Percentiles rank a stretch among this genome's conserved stretches.
Conservation (phyloP, 2,797 vertebrate genomes). For the Lagocephalus sceleratus region DNA sequence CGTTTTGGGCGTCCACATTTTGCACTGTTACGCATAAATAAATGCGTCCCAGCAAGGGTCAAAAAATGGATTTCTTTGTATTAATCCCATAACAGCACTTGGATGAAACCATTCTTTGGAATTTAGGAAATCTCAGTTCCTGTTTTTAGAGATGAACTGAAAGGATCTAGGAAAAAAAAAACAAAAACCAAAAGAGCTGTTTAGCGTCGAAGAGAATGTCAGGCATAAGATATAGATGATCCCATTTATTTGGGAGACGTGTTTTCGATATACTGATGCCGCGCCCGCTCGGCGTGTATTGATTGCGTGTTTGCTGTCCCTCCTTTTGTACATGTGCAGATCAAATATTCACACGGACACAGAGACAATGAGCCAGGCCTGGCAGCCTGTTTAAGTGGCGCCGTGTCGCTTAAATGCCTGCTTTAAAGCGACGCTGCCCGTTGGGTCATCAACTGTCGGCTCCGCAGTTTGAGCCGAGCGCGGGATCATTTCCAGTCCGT, state of each 20-base stretch:
- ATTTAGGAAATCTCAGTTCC: no score
- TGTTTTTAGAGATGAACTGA: background rate
- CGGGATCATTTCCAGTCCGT: no score
- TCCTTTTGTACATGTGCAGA: constrained; percentile 34
- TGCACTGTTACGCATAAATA: no score
- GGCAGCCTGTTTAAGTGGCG: background rate
- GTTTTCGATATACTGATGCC: background rate
- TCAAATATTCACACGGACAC: background rate
- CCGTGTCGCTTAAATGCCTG: background rate
- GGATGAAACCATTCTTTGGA: no score
- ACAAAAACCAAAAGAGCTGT: no score
- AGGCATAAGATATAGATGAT: background rate
- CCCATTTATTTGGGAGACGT: background rate
- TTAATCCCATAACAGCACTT: no score
- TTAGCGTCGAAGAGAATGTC: no score
- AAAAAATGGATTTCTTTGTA: no score
- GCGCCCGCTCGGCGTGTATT: constrained; percentile 1
- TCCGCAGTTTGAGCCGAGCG: no score
- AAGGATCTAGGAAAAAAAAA: background rate
- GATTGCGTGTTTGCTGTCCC: constrained; percentile 21
- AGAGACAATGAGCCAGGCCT: background rate
- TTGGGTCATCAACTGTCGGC: no score
- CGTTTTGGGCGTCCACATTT: background rate
- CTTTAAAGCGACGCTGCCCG: no score
- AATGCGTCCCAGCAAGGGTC: no score